phyloP scores from a whole-genome alignment of 1,140 invertebrate species.

The Hestina assimilis region DNA sequence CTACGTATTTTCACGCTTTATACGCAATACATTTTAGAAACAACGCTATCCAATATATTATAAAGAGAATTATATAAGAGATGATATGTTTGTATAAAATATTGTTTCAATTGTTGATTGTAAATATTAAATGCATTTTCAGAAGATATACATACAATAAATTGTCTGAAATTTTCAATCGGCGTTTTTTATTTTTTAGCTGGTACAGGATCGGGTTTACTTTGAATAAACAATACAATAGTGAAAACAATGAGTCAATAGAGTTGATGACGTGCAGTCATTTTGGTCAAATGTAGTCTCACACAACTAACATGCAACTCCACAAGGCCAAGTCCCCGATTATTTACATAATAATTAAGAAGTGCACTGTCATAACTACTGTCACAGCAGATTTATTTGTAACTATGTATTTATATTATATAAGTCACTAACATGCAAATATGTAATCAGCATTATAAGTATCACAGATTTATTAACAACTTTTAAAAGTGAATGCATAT shows the following conservation, averaged over 20 bases:
- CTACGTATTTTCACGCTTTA: slow-evolving; percentile 74
- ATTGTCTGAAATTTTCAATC: slow-evolving; percentile 71
- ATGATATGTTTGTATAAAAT: slow-evolving; percentile 66
- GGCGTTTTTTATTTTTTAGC: slow-evolving; percentile 67
- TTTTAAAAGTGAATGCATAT: slow-evolving; percentile 67
- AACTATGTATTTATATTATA: slow-evolving; percentile 78
- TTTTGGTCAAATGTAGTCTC: slow-evolving; percentile 70
- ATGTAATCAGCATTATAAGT: slow-evolving; percentile 71
- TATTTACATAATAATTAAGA: slow-evolving; percentile 69
- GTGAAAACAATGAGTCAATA: slow-evolving; percentile 50
- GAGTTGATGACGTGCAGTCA: slow-evolving; percentile 76
- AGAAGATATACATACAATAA: slow-evolving; percentile 74
- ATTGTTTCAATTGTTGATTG: slow-evolving; percentile 74
- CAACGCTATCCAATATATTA: slow-evolving; percentile 66
- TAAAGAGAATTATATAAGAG: slow-evolving; percentile 56
- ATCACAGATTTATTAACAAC: slow-evolving; percentile 72
- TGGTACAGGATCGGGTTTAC: slow-evolving; percentile 41
- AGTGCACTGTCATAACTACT: slow-evolving; percentile 75
- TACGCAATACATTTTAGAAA: slow-evolving; percentile 54
- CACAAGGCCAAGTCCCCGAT: slow-evolving; percentile 78
- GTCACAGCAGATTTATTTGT: slow-evolving; percentile 74
- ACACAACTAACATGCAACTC: slow-evolving; percentile 76
- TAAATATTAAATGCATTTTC: slow-evolving; percentile 76
- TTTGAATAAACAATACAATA: slow-evolving; percentile 10
- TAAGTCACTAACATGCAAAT: slow-evolving; percentile 79